These are phyloP conservation scores for Dasypolia templi DNA, from an alignment of 2,888 invertebrate species.

Conservation along the genomic window DNA sequence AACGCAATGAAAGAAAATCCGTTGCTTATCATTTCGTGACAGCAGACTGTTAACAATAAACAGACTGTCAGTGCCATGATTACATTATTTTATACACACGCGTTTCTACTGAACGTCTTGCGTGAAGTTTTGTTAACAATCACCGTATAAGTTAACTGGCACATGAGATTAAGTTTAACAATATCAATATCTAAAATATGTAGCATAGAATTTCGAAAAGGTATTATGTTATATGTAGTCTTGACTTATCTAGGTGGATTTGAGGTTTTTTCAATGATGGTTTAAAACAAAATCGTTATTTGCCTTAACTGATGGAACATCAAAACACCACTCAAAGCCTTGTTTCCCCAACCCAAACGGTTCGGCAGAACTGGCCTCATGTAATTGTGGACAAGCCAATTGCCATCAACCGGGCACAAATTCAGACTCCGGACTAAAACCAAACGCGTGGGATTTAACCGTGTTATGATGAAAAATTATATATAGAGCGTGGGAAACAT, in stretches of 20 bases:
- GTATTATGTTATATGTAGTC: not conserved
- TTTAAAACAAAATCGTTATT: not conserved
- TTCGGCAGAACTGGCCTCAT: not conserved
- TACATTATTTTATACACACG: conserved; percentile 15
- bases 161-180: not conserved
- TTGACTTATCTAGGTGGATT: not conserved
- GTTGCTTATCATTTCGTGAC: conserved; percentile 19
- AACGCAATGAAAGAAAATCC: conserved; percentile 15
- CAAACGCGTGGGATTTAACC: not conserved
- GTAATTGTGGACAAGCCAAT: not conserved
- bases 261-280: not conserved
- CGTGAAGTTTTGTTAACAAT: conserved; percentile 12
- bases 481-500: not conserved
- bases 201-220: not conserved
- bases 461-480: not conserved
- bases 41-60: conserved; percentile 14
- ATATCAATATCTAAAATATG: not conserved
- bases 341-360: not conserved
- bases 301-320: not conserved
- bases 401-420: not conserved
- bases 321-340: not conserved
- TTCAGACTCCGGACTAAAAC: not conserved
- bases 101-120: conserved; percentile 6
- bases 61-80: conserved; percentile 1
- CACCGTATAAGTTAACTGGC: not conserved